These are phyloP conservation scores for Australoheros scitulus DNA, from an alignment of 2,113 vertebrate genomes.

Conservation along the genomic window DNA sequence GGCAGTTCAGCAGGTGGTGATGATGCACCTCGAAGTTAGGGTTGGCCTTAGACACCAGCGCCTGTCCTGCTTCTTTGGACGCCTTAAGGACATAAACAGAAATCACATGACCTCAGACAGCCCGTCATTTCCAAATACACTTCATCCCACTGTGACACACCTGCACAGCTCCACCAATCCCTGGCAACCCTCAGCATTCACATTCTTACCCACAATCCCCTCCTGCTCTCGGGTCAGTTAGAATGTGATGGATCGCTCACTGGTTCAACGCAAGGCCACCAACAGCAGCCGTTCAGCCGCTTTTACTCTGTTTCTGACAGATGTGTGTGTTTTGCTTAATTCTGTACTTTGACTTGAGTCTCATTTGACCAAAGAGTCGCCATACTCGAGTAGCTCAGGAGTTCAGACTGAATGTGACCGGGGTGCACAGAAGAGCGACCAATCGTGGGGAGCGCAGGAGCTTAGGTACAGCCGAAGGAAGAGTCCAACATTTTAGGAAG, in stretches of 20 bases:
- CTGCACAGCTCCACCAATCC: not conserved
- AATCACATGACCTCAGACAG: constrained; percentile 4
- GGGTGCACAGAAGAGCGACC: not conserved
- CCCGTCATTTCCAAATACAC: not conserved
- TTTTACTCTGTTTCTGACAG: not conserved
- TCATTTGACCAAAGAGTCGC: constrained; percentile 46
- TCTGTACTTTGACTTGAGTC: not conserved
- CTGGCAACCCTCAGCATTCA: not conserved
- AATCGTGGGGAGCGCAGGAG: not conserved
- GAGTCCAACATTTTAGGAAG: constrained; percentile 1
- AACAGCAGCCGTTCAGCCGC: not conserved
- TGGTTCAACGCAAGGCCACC: constrained; percentile 51
- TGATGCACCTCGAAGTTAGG: constrained; percentile 91
- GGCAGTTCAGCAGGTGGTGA: constrained; percentile 95
- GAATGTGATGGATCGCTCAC: constrained; percentile 14
- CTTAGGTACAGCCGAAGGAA: not conserved
- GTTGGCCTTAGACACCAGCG: constrained; percentile 87
- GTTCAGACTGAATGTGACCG: constrained; percentile 40
- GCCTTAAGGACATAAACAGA: constrained; percentile 82
- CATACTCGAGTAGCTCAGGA: not conserved
- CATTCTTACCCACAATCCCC: constrained; percentile 7
- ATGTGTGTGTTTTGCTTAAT: not conserved
- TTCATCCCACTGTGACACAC: not conserved
- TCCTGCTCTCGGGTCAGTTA: not conserved
- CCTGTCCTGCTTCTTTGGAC: constrained; percentile 88